Base-by-base conservation (phyloP, 2,113 vertebrate genomes). In the Corapipo altera region DNA sequence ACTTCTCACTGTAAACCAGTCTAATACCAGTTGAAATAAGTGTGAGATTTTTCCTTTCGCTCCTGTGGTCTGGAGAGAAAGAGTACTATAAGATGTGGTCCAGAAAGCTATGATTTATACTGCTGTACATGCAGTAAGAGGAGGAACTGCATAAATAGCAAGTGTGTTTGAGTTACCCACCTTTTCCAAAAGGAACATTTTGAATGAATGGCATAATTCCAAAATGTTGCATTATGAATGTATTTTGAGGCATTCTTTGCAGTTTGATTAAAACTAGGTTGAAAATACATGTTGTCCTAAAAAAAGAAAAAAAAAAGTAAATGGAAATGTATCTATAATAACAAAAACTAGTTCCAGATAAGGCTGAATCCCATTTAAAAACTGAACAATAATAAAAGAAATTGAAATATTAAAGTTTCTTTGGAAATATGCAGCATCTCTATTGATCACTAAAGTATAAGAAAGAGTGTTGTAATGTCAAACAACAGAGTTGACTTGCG, bases 1-100 rank as follows among this genome's bases (percentile, higher is more conserved):
- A 14, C 18, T 91, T 44, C 27, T 55, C 46, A 59, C 16, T 21
- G 23, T 5, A 70, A 72, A 39, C 26, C 0, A 0, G 9, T 70
- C 28, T 70, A 66, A 76, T 26, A 23, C 6, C 11, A 12, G 17
- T n/a, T 46, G 32, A 89, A 81, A 69, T 75, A 15, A 44, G 26
- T 15, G 27, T 52, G 49, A 72, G 12, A 85, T 64, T 67, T 81
- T 92, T 81, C n/a, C 37, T 84, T 72, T 71, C 46, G 66, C 30
- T 75, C 28, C 28, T 72, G 33, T 72, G 19, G 15, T 58, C 35
- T 43, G 19, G 24, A 88, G 24, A 85, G 48, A 72, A 32, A 81
- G 21, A 37, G 7, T 32, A 21, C 16, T 22, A 6, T 16, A 32
- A 59, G 20, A 52, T n/a, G 11, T 54, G 37, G 32, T 33, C 37